These are phyloP conservation scores for Muraenolepis orangiensis DNA, from an alignment of 2,797 vertebrate species.

Conservation along the genomic window DNA sequence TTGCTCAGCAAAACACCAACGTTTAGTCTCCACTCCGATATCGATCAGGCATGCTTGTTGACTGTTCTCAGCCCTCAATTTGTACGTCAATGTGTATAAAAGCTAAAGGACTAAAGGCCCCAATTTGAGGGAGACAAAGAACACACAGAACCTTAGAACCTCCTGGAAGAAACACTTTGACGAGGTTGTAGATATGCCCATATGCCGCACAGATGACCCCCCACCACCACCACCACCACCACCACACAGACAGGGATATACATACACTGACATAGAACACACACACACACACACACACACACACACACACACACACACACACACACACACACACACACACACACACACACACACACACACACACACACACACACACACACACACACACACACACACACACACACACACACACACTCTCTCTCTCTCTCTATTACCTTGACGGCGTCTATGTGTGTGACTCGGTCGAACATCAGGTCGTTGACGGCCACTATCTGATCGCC, in stretches of 20 bases:
- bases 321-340: not conserved
- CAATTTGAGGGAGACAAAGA: not conserved
- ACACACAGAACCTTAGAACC: not conserved
- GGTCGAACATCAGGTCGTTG: constrained; percentile 82
- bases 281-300: not conserved
- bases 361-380: constrained; percentile 8
- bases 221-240: too few species aligned
- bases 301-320: not conserved
- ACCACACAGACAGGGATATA: too few species aligned
- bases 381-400: constrained; percentile 1
- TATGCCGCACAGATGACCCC: too few species aligned
- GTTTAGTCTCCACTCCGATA: not conserved
- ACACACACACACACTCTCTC: constrained; percentile 1
- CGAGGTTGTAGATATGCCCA: too few species aligned
- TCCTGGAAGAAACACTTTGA: not conserved
- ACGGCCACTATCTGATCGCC: constrained; percentile 92
- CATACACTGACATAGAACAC: not conserved
- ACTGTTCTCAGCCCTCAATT: not conserved
- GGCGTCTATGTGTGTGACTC: constrained; percentile 85
- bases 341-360: not conserved
- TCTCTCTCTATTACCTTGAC: constrained; percentile 74
- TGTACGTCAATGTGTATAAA: not conserved
- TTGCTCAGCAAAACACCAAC: not conserved
- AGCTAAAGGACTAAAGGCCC: not conserved
- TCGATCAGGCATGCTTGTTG: not conserved